phyloP scores from a whole-genome alignment of 2,888 invertebrate genomes.

The Drosophila helvetica region DNA sequence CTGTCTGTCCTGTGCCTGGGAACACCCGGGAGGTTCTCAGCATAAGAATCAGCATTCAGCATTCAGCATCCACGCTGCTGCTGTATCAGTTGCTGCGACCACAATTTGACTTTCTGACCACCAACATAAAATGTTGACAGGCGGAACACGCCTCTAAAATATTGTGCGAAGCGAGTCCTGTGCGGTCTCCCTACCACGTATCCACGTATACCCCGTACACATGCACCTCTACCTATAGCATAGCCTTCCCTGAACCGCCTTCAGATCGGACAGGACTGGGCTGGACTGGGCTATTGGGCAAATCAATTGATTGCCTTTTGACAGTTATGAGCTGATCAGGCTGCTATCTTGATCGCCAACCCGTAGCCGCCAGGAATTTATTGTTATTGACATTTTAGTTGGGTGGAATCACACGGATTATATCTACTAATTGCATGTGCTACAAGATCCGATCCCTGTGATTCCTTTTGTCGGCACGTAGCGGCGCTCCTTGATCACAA shows the following conservation, averaged over 20 bases:
- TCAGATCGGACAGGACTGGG: not conserved
- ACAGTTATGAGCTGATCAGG: constrained; percentile 72
- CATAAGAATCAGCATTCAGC: constrained; percentile 26
- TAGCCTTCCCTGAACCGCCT: not conserved
- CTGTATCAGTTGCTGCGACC: constrained; percentile 67
- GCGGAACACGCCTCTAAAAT: constrained; percentile 84
- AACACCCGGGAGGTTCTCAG: constrained; percentile 74
- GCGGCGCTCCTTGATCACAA: constrained; percentile 48
- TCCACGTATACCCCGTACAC: constrained; percentile 17
- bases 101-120: constrained; percentile 79
- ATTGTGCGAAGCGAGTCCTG: constrained; percentile 66
- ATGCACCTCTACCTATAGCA: constrained; percentile 7
- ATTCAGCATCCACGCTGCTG: constrained; percentile 40
- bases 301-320: constrained; percentile 72
- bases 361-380: constrained; percentile 63
- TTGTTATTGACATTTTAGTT: constrained; percentile 75
- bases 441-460: constrained; percentile 14
- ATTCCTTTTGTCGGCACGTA: constrained; percentile 42
- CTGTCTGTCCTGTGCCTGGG: constrained; percentile 59
- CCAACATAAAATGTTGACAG: constrained; percentile 84
- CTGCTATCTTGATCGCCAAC: constrained; percentile 53
- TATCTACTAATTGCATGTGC: constrained; percentile 66
- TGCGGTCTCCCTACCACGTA: constrained; percentile 54
- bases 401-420: constrained; percentile 77
- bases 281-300: constrained; percentile 46